Evolutionary conservation across 2,797 vertebrate species (phyloP), one percentile per base, ranked within the genome.

Genomic region (Glyptemys insculpta): DNA sequence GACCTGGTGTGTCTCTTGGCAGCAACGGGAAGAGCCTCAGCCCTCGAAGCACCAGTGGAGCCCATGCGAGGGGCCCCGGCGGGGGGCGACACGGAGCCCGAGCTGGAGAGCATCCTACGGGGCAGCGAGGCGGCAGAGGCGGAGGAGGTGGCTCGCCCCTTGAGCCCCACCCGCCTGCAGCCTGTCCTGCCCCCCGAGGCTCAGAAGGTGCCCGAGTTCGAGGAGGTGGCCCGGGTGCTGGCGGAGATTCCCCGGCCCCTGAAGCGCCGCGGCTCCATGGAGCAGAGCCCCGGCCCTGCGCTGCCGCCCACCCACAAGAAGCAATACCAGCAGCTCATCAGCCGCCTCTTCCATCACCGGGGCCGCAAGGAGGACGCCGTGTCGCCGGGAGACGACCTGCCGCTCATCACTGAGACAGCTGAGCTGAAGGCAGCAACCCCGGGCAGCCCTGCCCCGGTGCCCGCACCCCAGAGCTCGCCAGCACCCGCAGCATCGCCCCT

Each of bases 81-180:
- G 52, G 41, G 14, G 0, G 5, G 79, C 2, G 11, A 54, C 74
- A 4, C 16, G 0, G 98, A 98, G 65, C 91, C 96, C 0, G 98
- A 98, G 65, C 91, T 98, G 8, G 98, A 97, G 62, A 93, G 59
- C 37, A 89, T 98, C 57, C 65, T 93, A 0, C 96, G 93, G 0
- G 93, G 84, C 10, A 57, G 94, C 27, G 97, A 97, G 72, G 87
- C 94, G 0, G 81, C 93, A 0, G 95, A 95, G 5, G 91, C 81
- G 31, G 95, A 96, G 0, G 57, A 90, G 1, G 94, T 98, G 2
- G 97, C 99, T 0, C 98, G 99, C 12, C 99, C 99, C 47, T 98
- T 99, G 59, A 99, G 99, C 92, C 99, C 99, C 91, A 99, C 99
- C 1, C 98, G 98, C 62, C 98, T 99, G 15, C 99, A 99, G 95